Evolutionary conservation across 1,140 invertebrate species (phyloP).

Genomic region (Conus betulinus): DNA sequence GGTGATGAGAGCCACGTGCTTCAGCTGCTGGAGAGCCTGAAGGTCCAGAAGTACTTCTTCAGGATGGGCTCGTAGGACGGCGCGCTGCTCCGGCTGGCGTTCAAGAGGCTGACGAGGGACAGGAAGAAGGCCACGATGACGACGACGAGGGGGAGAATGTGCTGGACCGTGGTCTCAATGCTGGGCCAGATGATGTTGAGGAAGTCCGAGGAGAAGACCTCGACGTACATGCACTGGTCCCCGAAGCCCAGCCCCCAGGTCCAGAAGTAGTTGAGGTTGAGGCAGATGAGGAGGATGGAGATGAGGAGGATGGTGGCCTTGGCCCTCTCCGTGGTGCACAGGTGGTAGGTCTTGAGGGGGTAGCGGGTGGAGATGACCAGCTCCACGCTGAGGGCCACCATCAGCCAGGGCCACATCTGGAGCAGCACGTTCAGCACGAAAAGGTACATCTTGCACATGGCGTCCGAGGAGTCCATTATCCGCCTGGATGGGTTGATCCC

Average conservation of each 20-base stretch:
- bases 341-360: slow-evolving; percentile 62
- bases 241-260: slow-evolving; percentile 58
- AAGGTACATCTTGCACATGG: slow-evolving; percentile 70
- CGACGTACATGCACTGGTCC: slow-evolving; percentile 53
- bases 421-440: slow-evolving; percentile 65
- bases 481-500: slow-evolving; percentile 11
- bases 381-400: slow-evolving; percentile 71
- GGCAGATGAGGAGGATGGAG: slow-evolving; percentile 66
- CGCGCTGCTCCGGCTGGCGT: not conserved
- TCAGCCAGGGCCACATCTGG: slow-evolving; percentile 69
- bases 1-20: slow-evolving; percentile 50
- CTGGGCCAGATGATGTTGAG: slow-evolving; percentile 63
- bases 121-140: slow-evolving; percentile 51
- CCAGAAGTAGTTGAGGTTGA: slow-evolving; percentile 75
- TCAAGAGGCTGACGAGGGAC: slow-evolving; percentile 32
- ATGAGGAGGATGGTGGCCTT: slow-evolving; percentile 68
- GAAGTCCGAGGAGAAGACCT: slow-evolving; percentile 62
- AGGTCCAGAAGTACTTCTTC: slow-evolving; percentile 68
- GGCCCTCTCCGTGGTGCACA: slow-evolving; percentile 70
- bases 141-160: slow-evolving; percentile 60
- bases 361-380: slow-evolving; percentile 63
- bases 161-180: slow-evolving; percentile 58
- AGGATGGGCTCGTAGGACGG: slow-evolving; percentile 47
- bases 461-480: slow-evolving; percentile 64
- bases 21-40: slow-evolving; percentile 57